A percentile compares a stretch with the other conserved stretches of the same genome.
Conservation (phyloP, 1,140 invertebrate species). For the Eumeta japonica region DNA sequence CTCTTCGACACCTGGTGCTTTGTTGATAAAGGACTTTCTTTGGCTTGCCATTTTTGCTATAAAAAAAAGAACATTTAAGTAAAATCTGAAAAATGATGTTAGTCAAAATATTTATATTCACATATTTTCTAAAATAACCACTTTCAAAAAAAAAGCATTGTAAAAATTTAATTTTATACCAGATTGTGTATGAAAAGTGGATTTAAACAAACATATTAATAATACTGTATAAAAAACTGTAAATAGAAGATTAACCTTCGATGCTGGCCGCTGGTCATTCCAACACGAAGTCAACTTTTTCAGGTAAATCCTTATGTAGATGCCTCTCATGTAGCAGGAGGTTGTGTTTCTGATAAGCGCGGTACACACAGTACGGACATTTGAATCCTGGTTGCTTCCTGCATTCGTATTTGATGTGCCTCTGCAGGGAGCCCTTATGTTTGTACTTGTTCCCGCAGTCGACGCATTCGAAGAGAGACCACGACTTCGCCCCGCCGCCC, state of each 20-base stretch:
- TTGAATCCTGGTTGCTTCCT: constrained; percentile 66
- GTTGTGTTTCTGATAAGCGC: constrained; percentile 56
- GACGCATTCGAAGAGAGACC: constrained; percentile 58
- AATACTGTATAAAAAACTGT: constrained; percentile 2
- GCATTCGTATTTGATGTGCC: constrained; percentile 70
- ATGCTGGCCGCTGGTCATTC: constrained; percentile 38
- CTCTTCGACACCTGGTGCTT: no score
- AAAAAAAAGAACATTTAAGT: no score
- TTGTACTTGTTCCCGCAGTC: constrained; percentile 63
- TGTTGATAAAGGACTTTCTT: no score
- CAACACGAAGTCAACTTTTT: constrained; percentile 52
- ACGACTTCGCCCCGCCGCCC: constrained; percentile 33
- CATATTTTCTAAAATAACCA: no score
- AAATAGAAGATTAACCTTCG: constrained; percentile 38
- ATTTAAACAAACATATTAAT: no score
- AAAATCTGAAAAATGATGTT: no score
- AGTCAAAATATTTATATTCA: no score
- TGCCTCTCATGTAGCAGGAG: constrained; percentile 53
- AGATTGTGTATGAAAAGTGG: no score
- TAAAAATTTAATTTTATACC: no score
- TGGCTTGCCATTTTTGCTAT: no score
- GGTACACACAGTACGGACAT: constrained; percentile 60
- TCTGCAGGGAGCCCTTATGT: constrained; percentile 57
- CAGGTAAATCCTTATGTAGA: constrained; percentile 52
- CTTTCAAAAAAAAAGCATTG: no score